phyloP scores from a whole-genome alignment of 2,888 invertebrate genomes.

The Fragum sueziense region DNA sequence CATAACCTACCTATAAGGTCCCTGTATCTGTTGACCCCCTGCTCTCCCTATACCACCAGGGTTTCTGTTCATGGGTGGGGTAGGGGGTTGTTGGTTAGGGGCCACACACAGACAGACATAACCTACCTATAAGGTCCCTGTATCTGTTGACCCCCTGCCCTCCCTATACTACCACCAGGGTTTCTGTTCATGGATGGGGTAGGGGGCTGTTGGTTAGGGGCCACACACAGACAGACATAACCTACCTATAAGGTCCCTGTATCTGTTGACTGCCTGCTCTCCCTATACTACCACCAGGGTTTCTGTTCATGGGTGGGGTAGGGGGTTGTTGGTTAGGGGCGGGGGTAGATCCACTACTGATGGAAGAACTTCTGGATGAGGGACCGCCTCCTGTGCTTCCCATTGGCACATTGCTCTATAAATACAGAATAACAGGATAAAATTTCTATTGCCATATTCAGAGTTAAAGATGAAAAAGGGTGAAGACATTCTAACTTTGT shows the following conservation, averaged over 20 bases:
- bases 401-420: slow-evolving; percentile 8
- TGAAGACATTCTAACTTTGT: too few relatives aligned
- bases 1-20: too few relatives aligned
- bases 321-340: slow-evolving; percentile 98
- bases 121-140: slow-evolving; percentile 44
- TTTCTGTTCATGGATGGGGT: slow-evolving; percentile 88
- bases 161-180: slow-evolving; percentile 71
- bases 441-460: not conserved
- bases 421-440: not conserved
- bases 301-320: slow-evolving; percentile 88
- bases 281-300: slow-evolving; percentile 71
- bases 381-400: not conserved
- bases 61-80: slow-evolving; percentile 87
- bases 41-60: not conserved
- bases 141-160: slow-evolving; percentile 68
- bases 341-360: slow-evolving; percentile 71
- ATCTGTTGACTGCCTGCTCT: slow-evolving; percentile 69
- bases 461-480: not conserved
- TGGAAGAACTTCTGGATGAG: slow-evolving; percentile 62
- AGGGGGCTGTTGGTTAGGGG: slow-evolving; percentile 97
- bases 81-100: slow-evolving; percentile 97
- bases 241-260: slow-evolving; percentile 43
- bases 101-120: too few relatives aligned
- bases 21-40: not conserved
- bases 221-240: too few relatives aligned